phyloP scores from a whole-genome alignment of 2,888 invertebrate genomes.

The Philaethria dido region DNA sequence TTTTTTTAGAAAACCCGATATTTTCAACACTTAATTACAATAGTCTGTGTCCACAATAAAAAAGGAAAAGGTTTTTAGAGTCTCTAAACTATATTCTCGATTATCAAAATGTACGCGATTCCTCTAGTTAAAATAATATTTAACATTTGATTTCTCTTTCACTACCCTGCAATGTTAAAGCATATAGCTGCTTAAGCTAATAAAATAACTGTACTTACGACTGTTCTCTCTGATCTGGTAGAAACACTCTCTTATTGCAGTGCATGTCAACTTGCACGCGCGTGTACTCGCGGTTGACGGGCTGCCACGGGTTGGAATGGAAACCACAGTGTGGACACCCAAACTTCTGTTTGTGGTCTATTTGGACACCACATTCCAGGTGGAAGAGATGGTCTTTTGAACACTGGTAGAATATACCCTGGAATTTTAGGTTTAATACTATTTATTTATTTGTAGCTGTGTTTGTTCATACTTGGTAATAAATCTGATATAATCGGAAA shows the following conservation, averaged over 20 bases:
- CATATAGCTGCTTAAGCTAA: no score
- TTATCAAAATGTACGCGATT: no score
- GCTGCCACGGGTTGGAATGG: conserved; percentile 63
- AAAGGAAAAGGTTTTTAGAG: no score
- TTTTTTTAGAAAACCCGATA: no score
- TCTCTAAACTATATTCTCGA: no score
- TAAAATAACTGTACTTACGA: conserved; percentile 60
- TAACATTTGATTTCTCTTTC: no score
- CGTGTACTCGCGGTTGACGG: conserved; percentile 59
- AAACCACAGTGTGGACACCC: conserved; percentile 81
- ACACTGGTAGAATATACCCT: conserved; percentile 94
- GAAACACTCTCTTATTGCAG: conserved; percentile 65
- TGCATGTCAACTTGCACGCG: conserved; percentile 61
- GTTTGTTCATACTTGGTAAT: no score
- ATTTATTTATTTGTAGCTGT: not conserved
- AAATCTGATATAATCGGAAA: no score
- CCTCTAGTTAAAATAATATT: no score
- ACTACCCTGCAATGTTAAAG: no score
- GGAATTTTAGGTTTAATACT: conserved; percentile 35
- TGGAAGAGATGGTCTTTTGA: conserved; percentile 92
- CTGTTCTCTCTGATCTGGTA: conserved; percentile 75
- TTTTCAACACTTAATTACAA: no score
- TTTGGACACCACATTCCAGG: conserved; percentile 88
- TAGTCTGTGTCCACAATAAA: no score
- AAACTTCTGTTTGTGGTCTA: conserved; percentile 52